These are phyloP conservation scores for Cephus sareptanus DNA, from an alignment of 2,888 invertebrate genomes.

Conservation along the genomic window DNA sequence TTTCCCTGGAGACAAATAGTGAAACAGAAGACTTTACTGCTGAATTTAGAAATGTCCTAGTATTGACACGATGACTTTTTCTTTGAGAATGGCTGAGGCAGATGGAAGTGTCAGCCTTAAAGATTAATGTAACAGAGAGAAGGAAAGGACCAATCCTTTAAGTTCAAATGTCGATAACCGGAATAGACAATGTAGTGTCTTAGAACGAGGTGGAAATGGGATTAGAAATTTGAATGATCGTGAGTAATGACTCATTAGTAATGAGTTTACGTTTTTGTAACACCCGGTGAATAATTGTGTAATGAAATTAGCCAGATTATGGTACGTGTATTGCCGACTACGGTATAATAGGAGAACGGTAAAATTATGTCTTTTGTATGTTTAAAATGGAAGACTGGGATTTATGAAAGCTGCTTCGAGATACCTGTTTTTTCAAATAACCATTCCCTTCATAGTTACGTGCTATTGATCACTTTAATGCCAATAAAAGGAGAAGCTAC, in stretches of 20 bases:
- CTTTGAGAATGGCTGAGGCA: background rate
- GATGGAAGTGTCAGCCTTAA: background rate
- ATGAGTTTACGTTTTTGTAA: background rate
- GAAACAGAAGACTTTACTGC: background rate
- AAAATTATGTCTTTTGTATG: background rate
- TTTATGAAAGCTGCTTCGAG: conserved; percentile 29
- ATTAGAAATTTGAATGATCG: background rate
- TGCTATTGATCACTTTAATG: conserved; percentile 26
- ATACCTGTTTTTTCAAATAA: conserved; percentile 3
- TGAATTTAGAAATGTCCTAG: background rate
- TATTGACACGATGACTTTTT: background rate
- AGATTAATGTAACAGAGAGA: background rate
- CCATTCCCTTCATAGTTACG: conserved; percentile 7
- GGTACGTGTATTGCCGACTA: background rate
- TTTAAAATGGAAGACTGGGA: background rate
- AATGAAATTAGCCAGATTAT: background rate
- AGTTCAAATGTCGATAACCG: background rate
- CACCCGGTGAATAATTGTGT: background rate
- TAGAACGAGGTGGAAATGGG: background rate
- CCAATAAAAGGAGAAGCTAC: conserved; percentile 35
- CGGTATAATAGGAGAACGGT: background rate
- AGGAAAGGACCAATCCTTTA: background rate
- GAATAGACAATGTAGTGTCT: background rate
- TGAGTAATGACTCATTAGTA: background rate
- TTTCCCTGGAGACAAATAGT: background rate